These are phyloP conservation scores for Cephus nigrinus DNA, from an alignment of 2,888 invertebrate genomes.

Conservation along the genomic window DNA sequence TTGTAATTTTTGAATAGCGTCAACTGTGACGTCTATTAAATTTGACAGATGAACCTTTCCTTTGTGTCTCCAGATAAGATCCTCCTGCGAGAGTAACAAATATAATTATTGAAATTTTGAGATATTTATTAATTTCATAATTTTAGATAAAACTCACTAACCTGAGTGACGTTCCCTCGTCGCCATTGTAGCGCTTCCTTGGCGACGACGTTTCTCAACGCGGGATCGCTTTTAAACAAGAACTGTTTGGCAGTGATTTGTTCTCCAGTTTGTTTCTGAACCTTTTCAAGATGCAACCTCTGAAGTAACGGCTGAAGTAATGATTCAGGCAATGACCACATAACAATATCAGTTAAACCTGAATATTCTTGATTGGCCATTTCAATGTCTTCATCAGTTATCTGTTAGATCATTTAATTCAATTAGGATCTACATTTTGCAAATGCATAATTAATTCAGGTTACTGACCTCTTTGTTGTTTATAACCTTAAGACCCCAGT, in stretches of 20 bases:
- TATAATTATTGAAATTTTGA: not conserved
- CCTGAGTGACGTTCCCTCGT: conserved; percentile 71
- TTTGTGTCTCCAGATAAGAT: conserved; percentile 78
- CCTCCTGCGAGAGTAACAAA: conserved; percentile 70
- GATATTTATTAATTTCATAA: not conserved
- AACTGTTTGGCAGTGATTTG: conserved; percentile 64
- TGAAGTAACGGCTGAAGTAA: conserved; percentile 81
- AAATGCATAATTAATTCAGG: not conserved
- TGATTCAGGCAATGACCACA: conserved; percentile 83
- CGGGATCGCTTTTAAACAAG: conserved; percentile 72
- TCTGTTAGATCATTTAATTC: conserved; percentile 61
- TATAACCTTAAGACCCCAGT: conserved; percentile 86
- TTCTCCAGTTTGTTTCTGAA: conserved; percentile 61
- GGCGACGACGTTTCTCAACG: conserved; percentile 82
- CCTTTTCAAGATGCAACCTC: conserved; percentile 76
- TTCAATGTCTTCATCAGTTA: conserved; percentile 78
- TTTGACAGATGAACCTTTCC: conserved; percentile 78
- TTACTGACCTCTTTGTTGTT: conserved; percentile 71
- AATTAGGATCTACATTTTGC: not conserved
- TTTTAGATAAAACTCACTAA: conserved; percentile 33
- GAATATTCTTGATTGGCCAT: conserved; percentile 77
- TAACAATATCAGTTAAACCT: conserved; percentile 82
- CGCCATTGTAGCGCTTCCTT: conserved; percentile 89
- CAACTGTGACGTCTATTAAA: conserved; percentile 79
- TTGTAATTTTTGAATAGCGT: conserved; percentile 81